Base-by-base conservation (phyloP, 2,888 invertebrate species). In the Alentia gelatinosa region DNA sequence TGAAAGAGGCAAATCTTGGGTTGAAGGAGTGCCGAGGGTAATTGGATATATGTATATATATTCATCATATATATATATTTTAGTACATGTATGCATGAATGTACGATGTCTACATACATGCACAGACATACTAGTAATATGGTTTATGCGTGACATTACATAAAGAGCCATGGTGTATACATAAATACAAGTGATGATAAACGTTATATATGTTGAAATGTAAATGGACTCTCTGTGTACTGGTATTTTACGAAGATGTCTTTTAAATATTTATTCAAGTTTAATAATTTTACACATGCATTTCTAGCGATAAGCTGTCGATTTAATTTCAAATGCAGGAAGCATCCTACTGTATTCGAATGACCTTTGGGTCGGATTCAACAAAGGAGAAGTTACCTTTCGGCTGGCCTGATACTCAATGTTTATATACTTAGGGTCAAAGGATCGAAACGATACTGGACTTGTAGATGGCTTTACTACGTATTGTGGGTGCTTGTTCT, bases 261-360 rank as follows among this genome's bases (percentile, higher is more conserved):
- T 42, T 86, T 86, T 86, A 47, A 86, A 86, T 50, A 86, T 50
- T 86, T 86, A 86, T 86, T 86, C 86, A 86, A 86, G 86, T 86
- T 86, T 86, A 86, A 86, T 86, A 86, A 86, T 86, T 86, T 86
- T 86, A 86, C 86, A 86, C 86, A 86, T 86, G 86, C 86, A 86
- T 86, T 86, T 47, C 86, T 86, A 86, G 86, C 86, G 50, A 86
- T 86, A 86, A 86, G 86, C 86, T 86, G 86, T 86, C 47, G 47
- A 33, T 86, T 86, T 86, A 86, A 86, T 86, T 86, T 42, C 86
- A 86, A 86, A 86, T 47, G 86, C 86, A 86, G 47, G 50, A 86
- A 86, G 86, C 86, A 26, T 86, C 86, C 86, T 86, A 86, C 86
- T 86, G 86, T 86, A 86, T 86, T 86, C 30, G 86, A 86, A 86